phyloP scores from a whole-genome alignment of 2,888 invertebrate species.

The Amphiduros pacificus region DNA sequence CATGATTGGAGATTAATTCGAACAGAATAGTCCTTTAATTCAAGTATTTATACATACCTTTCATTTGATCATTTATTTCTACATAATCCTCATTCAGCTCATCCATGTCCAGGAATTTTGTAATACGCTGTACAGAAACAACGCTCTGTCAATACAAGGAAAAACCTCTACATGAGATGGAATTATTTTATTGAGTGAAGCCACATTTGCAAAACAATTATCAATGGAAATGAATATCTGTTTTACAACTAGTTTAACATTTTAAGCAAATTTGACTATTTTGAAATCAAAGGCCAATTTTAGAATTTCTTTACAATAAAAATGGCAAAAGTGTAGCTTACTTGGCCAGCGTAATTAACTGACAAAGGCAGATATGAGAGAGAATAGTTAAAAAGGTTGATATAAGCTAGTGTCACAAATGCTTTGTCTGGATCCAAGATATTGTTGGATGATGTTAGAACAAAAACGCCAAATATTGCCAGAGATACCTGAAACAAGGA shows the following conservation, averaged over 20 bases:
- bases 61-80: not conserved
- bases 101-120: not conserved
- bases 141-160: too few species aligned
- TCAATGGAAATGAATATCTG: too few species aligned
- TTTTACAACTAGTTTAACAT: too few species aligned
- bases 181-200: too few species aligned
- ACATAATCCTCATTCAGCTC: not conserved
- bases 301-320: too few species aligned
- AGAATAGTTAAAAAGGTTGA: slow-evolving; percentile 8
- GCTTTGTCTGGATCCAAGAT: slow-evolving; percentile 5
- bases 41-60: not conserved
- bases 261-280: too few species aligned
- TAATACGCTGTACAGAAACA: not conserved
- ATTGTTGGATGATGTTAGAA: not conserved
- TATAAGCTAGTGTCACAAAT: slow-evolving; percentile 10
- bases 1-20: too few species aligned
- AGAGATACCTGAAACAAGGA: slow-evolving; percentile 2
- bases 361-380: slow-evolving; percentile 1
- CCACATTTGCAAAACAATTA: too few species aligned
- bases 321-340: too few species aligned
- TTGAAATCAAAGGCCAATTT: too few species aligned
- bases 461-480: slow-evolving; percentile 6
- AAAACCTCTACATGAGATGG: too few species aligned
- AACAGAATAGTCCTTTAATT: not conserved
- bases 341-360: not conserved